These are phyloP conservation scores for Gallirallus australis DNA, from an alignment of 2,797 vertebrate genomes.

Conservation along the genomic window DNA sequence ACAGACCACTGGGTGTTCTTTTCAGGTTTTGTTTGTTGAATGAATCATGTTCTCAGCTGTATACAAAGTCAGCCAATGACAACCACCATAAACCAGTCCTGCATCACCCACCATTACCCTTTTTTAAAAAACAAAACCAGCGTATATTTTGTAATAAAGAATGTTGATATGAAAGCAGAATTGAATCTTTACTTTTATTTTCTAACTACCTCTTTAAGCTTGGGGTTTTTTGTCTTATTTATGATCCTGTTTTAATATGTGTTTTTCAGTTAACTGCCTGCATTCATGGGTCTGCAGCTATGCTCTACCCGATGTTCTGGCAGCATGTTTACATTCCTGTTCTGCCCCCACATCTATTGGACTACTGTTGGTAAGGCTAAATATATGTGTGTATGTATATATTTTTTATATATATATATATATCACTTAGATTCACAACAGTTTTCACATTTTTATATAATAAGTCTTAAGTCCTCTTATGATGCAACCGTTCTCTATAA, in stretches of 20 bases:
- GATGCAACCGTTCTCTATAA: neutral
- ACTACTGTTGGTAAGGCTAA: conserved; percentile 95
- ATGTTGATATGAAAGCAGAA: neutral
- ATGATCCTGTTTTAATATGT: neutral
- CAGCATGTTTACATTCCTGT: conserved; percentile 99
- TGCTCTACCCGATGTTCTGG: conserved; percentile 99
- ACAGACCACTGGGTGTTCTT: neutral
- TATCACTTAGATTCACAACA: neutral
- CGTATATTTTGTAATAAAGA: neutral
- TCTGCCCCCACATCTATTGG: conserved; percentile 93
- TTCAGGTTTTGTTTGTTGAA: neutral
- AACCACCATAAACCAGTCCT: neutral
- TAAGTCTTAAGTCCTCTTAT: neutral
- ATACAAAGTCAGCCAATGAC: neutral
- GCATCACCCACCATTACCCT: neutral
- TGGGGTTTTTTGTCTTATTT: neutral
- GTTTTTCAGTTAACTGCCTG: conserved; percentile 93
- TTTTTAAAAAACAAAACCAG: neutral
- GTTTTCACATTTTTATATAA: neutral
- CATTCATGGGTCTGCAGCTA: conserved; percentile 94
- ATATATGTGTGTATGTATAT: neutral
- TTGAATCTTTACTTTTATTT: neutral
- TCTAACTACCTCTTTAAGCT: neutral
- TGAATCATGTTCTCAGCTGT: neutral
- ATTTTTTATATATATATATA: neutral